Evolutionary conservation across 2,888 invertebrate species (phyloP).

Genomic region (Ommatoiulus sabulosus): DNA sequence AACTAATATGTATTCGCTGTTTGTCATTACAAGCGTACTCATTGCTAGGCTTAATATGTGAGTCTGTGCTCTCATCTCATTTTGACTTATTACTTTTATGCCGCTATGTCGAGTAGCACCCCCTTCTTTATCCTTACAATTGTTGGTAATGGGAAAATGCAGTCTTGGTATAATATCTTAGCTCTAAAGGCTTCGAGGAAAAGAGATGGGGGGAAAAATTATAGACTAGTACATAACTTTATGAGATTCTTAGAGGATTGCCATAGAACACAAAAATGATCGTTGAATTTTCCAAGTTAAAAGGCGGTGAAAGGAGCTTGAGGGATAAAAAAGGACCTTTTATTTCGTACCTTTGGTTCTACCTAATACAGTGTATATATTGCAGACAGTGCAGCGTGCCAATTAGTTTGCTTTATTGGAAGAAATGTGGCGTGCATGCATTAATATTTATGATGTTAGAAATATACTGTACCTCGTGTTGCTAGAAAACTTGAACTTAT

Average conservation of each 20-base stretch:
- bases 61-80: background rate
- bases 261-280: background rate
- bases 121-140: background rate
- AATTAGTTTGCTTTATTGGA: background rate
- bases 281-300: background rate
- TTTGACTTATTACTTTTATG: background rate
- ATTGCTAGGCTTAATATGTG: background rate
- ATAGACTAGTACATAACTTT: background rate
- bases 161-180: conserved; percentile 5
- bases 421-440: background rate
- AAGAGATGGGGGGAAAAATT: background rate
- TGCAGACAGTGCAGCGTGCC: background rate
- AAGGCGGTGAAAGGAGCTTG: background rate
- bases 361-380: background rate
- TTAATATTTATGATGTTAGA: background rate
- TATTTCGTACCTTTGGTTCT: background rate
- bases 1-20: background rate
- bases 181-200: background rate
- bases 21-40: background rate
- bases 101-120: background rate
- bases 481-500: background rate
- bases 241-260: background rate
- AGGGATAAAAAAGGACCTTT: background rate
- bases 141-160: background rate
- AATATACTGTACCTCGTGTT: background rate